Base-by-base conservation (phyloP, 1,140 invertebrate genomes). In the Heliconius himera region DNA sequence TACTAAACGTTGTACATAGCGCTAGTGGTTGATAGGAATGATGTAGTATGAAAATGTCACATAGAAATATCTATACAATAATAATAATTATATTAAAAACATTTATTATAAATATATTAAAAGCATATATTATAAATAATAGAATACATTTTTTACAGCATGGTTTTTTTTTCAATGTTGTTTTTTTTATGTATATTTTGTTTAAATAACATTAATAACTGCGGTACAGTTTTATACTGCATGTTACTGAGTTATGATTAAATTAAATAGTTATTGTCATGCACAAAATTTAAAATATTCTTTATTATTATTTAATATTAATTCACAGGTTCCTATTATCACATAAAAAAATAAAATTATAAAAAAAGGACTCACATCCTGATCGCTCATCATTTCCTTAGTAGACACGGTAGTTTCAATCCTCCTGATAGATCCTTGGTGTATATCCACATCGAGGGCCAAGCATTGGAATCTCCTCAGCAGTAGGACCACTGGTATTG, bases 321-420 rank as follows among this genome's bases (percentile, higher is more conserved):
- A 46, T 16, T 46, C 13, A 46, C 16, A 51, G 20, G 22, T 29
- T 66, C 11, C 22, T 26, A 66, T 66, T 66, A 66, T 29, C 22
- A 66, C 26, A 66, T 66, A 4, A 66, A 8, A 66, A 66, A 66
- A 66, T 26, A 66, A 22, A 56, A 29, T 9, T 56, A n/a, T 22
- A 56, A 26, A 29, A 66, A 71, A 81, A 72, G 78, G 38, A 97
- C 97, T 97, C 92, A 98, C 97, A 94, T 98, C 98, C 85, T 98
- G 97, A 89, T 98, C 97, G 83, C 95, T 95, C 95, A 98, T 98
- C 98, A 98, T 98, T 92, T 98, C 97, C 91, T 98, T 98, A n/a
- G 98, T 98, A 2, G 97, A 98, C 18, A 98, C 97, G 0, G 98
- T 98, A 16, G 98, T 98, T 86, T 98, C 97, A 83, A 98, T 98